A percentile compares a stretch with the other conserved stretches of the same genome.
These are phyloP conservation scores for Darwinula stevensoni DNA, from an alignment of 2,888 invertebrate genomes.

Conservation along the genomic window DNA sequence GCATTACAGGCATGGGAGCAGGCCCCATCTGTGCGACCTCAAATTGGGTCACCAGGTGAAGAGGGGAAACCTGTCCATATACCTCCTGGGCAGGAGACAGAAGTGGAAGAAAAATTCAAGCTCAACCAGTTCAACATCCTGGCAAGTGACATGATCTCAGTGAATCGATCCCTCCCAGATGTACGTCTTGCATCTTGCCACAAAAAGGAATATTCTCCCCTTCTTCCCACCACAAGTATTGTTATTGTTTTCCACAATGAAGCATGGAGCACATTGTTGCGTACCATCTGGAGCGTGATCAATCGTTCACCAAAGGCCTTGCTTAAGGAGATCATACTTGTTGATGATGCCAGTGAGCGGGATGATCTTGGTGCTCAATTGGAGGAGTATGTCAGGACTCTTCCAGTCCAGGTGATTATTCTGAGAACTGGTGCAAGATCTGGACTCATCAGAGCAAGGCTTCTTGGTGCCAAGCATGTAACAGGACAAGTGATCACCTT, in stretches of 20 bases:
- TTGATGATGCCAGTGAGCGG: constrained; percentile 89
- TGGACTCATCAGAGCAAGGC: constrained; percentile 76
- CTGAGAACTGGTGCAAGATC: constrained; percentile 72
- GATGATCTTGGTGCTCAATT: constrained; percentile 62
- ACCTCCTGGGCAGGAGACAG: constrained; percentile 48
- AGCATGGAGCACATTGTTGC: constrained; percentile 81
- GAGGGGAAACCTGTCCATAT: constrained; percentile 70
- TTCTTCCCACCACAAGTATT: constrained; percentile 73
- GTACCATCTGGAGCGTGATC: constrained; percentile 91
- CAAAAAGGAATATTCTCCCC: constrained; percentile 38
- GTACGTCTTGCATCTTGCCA: neutral
- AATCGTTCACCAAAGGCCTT: constrained; percentile 65
- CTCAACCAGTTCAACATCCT: constrained; percentile 94
- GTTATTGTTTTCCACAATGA: constrained; percentile 99
- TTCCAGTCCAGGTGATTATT: constrained; percentile 60
- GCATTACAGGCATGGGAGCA: constrained; percentile 30
- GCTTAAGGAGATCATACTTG: constrained; percentile 77
- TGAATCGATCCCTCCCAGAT: constrained; percentile 32
- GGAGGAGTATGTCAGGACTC: constrained; percentile 55
- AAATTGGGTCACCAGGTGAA: constrained; percentile 51
- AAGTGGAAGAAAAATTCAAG: constrained; percentile 83
- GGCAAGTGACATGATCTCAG: constrained; percentile 87
- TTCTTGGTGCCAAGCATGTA: constrained; percentile 75
- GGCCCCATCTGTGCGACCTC: constrained; percentile 34
- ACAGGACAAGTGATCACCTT: constrained; percentile 76